These are phyloP conservation scores for Eledona agricola DNA, from an alignment of 2,888 invertebrate genomes.

Conservation along the genomic window DNA sequence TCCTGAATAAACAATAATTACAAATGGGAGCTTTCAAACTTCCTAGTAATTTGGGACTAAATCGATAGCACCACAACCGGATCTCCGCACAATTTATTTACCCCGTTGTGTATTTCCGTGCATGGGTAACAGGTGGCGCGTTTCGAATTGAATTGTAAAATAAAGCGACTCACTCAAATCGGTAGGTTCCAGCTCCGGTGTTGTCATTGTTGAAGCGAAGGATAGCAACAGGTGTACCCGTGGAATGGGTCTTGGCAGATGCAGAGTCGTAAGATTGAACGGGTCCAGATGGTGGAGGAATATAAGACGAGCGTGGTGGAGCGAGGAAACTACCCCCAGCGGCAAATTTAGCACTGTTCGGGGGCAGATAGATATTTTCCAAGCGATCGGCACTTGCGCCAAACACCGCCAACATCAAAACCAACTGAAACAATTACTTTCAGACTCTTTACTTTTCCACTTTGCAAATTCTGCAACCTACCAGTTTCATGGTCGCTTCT, in stretches of 20 bases:
- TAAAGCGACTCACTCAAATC: conserved; percentile 64
- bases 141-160: conserved; percentile 16
- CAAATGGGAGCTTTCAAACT: neutral
- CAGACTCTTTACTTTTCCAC: too few relatives aligned
- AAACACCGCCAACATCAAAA: conserved; percentile 45
- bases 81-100: conserved; percentile 12
- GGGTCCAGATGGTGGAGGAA: conserved; percentile 21
- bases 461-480: conserved; percentile 4
- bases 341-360: conserved; percentile 63
- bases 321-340: conserved; percentile 60
- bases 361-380: conserved; percentile 68
- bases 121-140: conserved; percentile 22
- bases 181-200: conserved; percentile 67
- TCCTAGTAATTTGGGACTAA: neutral
- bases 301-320: conserved; percentile 15
- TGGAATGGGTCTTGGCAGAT: conserved; percentile 41
- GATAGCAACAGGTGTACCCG: conserved; percentile 67
- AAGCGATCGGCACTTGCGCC: conserved; percentile 64
- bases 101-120: conserved; percentile 11
- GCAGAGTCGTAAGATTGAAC: conserved; percentile 22
- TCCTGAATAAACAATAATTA: too few relatives aligned
- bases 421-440: conserved; percentile 9
- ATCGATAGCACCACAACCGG: conserved; percentile 2
- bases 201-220: conserved; percentile 66
- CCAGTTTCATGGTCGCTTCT: conserved; percentile 13